phyloP scores from a whole-genome alignment of 1,140 invertebrate species.

The Aphidius gifuensis region DNA sequence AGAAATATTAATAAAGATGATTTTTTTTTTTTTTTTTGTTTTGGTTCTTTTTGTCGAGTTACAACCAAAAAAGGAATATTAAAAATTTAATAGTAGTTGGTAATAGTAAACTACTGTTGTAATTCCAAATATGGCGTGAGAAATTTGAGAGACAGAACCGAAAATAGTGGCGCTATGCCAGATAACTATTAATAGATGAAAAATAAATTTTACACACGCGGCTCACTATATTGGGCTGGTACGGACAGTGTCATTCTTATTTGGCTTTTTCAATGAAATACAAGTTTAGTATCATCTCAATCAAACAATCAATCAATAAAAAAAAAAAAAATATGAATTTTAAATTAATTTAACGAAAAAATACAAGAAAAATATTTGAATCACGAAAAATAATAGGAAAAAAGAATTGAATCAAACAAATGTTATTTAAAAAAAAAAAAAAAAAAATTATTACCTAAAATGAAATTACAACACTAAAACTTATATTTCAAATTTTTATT shows the following conservation, averaged over 20 bases:
- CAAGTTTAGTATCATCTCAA: not conserved
- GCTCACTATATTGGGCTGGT: slow-evolving; percentile 16
- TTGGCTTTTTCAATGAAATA: slow-evolving; percentile 23
- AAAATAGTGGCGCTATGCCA: slow-evolving; percentile 51
- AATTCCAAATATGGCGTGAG: slow-evolving; percentile 53
- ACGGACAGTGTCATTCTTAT: slow-evolving; percentile 10
- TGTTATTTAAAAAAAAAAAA: too few species aligned
- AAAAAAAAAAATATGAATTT: not conserved
- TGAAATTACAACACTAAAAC: too few species aligned
- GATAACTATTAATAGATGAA: slow-evolving; percentile 49
- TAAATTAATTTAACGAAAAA: not conserved
- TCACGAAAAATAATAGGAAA: too few species aligned
- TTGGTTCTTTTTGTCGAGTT: too few species aligned
- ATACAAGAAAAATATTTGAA: too few species aligned
- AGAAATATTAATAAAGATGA: too few species aligned
- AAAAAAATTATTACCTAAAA: too few species aligned
- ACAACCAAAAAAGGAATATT: too few species aligned
- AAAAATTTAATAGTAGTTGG: not conserved
- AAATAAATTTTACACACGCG: slow-evolving; percentile 48
- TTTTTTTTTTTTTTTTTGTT: too few species aligned
- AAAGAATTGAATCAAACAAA: not conserved
- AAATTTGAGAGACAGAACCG: slow-evolving; percentile 51
- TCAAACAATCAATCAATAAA: too few species aligned
- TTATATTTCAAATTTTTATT: too few species aligned
- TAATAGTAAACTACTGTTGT: slow-evolving; percentile 16